These are phyloP conservation scores for Diplosoma virens DNA, from an alignment of 23 tunicate genomes.

Conservation along the genomic window DNA sequence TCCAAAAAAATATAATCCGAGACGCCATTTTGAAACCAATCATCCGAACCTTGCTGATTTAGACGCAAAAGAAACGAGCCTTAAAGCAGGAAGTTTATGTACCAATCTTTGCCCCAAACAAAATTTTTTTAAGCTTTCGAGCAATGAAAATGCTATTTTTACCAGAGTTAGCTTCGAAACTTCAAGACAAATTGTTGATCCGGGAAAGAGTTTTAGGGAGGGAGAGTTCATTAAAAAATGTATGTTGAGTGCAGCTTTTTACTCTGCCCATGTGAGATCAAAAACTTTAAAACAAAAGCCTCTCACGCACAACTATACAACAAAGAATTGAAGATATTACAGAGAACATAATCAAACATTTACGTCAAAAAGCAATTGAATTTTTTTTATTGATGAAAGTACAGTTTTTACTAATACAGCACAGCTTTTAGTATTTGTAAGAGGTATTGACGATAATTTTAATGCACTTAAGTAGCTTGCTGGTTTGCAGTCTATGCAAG, in stretches of 20 bases:
- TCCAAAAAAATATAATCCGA: conserved; percentile 21
- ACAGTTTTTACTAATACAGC: conserved; percentile 13
- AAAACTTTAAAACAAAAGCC: conserved; percentile 3
- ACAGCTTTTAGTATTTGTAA: conserved; percentile 30
- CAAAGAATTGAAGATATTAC: conserved; percentile 22
- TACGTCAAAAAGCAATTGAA: not conserved
- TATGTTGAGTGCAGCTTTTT: not conserved
- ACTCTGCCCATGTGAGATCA: not conserved
- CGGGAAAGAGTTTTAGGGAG: conserved; percentile 11
- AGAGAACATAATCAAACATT: not conserved
- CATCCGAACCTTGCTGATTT: conserved; percentile 18
- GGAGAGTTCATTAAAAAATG: conserved; percentile 25
- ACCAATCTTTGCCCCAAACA: conserved; percentile 2
- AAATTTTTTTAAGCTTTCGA: not conserved
- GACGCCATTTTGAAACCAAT: conserved; percentile 19
- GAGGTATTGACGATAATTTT: conserved; percentile 23
- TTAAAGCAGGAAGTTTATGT: not conserved
- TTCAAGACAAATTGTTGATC: conserved; percentile 1
- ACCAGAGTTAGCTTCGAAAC: conserved; percentile 2
- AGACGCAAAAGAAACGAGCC: conserved; percentile 14
- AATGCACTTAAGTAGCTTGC: conserved; percentile 27
- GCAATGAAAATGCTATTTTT: conserved; percentile 12
- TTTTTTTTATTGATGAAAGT: conserved; percentile 12
- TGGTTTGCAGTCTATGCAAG: too few species aligned
- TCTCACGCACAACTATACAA: conserved; percentile 22